Conservation (phyloP, 2,888 invertebrate genomes). For the Cerastoderma edule region DNA sequence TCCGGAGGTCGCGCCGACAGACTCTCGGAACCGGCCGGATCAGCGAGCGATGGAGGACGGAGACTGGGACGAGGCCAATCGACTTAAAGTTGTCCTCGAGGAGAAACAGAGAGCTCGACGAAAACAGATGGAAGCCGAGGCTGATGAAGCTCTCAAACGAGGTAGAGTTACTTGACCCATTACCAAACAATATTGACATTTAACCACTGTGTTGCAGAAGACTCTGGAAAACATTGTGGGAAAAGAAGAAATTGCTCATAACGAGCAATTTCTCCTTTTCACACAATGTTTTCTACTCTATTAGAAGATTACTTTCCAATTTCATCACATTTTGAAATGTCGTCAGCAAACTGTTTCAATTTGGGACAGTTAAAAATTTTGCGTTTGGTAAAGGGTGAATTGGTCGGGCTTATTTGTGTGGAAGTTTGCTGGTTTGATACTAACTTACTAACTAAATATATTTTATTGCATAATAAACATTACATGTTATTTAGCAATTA, state of each 20-base stretch:
- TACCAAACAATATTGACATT: background rate
- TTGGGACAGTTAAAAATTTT: no score
- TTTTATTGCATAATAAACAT: no score
- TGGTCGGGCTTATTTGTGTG: no score
- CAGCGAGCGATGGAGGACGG: conserved; percentile 93
- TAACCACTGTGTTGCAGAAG: background rate
- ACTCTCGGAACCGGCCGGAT: conserved; percentile 96
- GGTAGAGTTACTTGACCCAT: conserved; percentile 63
- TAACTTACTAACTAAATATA: no score
- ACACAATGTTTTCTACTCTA: no score
- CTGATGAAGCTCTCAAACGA: conserved; percentile 75
- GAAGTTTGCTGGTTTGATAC: no score
- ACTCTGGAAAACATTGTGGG: conserved; percentile 8
- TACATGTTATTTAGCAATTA: no score
- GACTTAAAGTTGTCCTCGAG: conserved; percentile 93
- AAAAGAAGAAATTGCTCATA: conserved; percentile 1
- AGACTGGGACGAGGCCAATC: conserved; percentile 87
- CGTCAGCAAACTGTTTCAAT: no score
- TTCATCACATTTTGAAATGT: no score
- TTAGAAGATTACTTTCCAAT: no score
- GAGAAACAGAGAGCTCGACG: conserved; percentile 96
- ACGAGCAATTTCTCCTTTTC: background rate
- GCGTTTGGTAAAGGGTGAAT: no score
- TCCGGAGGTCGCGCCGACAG: conserved; percentile 96
- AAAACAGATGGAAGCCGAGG: conserved; percentile 89